phyloP scores from a whole-genome alignment of 2,113 vertebrate genomes.

The Corydoras maculifer region DNA sequence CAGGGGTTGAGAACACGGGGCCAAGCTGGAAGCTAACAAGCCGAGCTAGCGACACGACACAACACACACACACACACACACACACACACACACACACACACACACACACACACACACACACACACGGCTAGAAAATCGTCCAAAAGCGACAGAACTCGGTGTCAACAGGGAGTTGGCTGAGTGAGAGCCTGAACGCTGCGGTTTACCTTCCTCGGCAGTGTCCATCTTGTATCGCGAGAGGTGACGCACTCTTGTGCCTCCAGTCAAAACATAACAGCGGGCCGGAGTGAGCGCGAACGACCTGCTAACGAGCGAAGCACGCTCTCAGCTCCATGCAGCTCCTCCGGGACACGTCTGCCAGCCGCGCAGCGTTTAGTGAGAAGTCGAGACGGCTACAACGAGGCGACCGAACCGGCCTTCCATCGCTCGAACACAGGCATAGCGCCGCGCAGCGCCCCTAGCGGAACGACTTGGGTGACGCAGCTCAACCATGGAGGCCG shows the following conservation, averaged over 20 bases:
- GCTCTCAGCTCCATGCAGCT: background rate
- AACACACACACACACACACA: too few relatives aligned
- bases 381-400: background rate
- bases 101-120: too few relatives aligned
- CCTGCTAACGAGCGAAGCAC: constrained; percentile 1
- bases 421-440: background rate
- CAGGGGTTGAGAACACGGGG: too few relatives aligned
- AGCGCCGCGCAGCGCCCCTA: background rate
- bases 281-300: background rate
- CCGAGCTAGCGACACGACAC: too few relatives aligned
- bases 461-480: background rate
- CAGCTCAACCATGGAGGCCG: too few relatives aligned
- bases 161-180: too few relatives aligned
- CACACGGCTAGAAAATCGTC: too few relatives aligned
- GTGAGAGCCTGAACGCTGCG: background rate
- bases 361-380: background rate
- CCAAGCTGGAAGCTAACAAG: too few relatives aligned
- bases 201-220: constrained; percentile 49
- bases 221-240: constrained; percentile 43
- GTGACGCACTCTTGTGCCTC: constrained; percentile 45
- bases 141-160: too few relatives aligned
- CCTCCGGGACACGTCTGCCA: background rate
- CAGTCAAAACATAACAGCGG: constrained; percentile 44
- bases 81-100: too few relatives aligned
- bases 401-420: background rate